Conservation (phyloP, 2,888 invertebrate species). For the Deilephila porcellus region DNA sequence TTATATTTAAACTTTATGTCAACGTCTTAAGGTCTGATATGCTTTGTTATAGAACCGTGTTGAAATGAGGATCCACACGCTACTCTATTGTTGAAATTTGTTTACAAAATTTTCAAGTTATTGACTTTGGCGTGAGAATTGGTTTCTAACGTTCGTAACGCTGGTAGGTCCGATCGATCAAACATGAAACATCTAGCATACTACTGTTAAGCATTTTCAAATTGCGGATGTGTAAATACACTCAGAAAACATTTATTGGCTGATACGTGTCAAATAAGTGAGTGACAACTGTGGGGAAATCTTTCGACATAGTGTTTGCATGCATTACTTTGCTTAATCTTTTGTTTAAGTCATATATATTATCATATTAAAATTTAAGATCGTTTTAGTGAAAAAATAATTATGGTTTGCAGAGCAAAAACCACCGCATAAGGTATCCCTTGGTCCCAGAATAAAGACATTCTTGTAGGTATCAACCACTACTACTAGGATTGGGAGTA, state of each 20-base stretch:
- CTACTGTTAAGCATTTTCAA: conserved; percentile 70
- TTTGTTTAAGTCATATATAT: not conserved
- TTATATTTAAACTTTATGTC: conserved; percentile 40
- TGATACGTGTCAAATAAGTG: conserved; percentile 24
- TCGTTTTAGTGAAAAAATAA: no score
- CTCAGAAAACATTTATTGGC: conserved; percentile 39
- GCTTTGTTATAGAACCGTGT: conserved; percentile 47
- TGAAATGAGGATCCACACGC: conserved; percentile 68
- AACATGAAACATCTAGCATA: conserved; percentile 72
- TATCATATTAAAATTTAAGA: no score
- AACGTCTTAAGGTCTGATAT: conserved; percentile 44
- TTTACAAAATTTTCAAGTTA: conserved; percentile 76
- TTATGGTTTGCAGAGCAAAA: no score
- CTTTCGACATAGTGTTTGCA: conserved; percentile 24
- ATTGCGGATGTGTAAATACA: conserved; percentile 46
- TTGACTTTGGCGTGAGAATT: conserved; percentile 84
- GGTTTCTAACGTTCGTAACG: conserved; percentile 76
- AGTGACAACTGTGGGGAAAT: conserved; percentile 25
- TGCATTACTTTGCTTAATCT: not conserved
- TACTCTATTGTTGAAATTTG: conserved; percentile 75
- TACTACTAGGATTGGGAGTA: no score
- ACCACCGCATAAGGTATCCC: no score
- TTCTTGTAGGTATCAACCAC: no score
- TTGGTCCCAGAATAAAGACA: no score
- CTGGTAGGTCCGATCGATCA: conserved; percentile 78